Evolutionary conservation across 2,797 vertebrate genomes (phyloP), one percentile per base, ranked within the genome.

Genomic region (Taeniopygia guttata): DNA sequence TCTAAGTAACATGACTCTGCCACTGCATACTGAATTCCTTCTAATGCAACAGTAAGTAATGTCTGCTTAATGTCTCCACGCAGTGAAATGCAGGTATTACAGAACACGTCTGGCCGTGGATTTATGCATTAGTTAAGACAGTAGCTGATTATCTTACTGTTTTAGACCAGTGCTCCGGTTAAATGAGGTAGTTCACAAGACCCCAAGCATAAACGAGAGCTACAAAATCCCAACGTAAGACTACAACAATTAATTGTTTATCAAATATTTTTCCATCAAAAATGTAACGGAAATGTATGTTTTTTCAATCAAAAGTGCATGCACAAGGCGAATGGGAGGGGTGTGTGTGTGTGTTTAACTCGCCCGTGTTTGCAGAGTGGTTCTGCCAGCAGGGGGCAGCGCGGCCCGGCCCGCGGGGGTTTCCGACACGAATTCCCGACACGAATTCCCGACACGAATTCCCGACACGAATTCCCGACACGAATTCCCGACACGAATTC

Each of bases 321-420:
- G 66, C 29, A 23, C 34, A 49, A 51, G 43, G n/a, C 15, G 40
- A n/a, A 62, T 0, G 32, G 70, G 14, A 27, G 32, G 16, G 15
- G 38, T 9, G 30, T 4, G 19, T 5, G 6, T 1, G 16, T 22
- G 34, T 20, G 10, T 75, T 64, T 4, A 58, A 67, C 27, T 54
- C 32, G 8, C 42, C 29, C 2, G 0, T 0, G 7, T 58, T 34
- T 25, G 73, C 19, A 0, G 2, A 8, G 9, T 2, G 10, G 3
- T 9, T 38, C 19, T 55, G 23, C 18, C 95, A 34, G 84, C 76
- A 94, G 96, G 69, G 94, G 85, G 93, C 93, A 74, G 84, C 58
- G 25, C 46, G 51, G 72, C 34, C 4, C 68, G 7, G 76, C 55
- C 63, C 36, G 56, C 79, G 0, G 64, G 49, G 64, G 4, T 62